Evolutionary conservation across 2,888 invertebrate species (phyloP).

Genomic region (Gerris lacustris): DNA sequence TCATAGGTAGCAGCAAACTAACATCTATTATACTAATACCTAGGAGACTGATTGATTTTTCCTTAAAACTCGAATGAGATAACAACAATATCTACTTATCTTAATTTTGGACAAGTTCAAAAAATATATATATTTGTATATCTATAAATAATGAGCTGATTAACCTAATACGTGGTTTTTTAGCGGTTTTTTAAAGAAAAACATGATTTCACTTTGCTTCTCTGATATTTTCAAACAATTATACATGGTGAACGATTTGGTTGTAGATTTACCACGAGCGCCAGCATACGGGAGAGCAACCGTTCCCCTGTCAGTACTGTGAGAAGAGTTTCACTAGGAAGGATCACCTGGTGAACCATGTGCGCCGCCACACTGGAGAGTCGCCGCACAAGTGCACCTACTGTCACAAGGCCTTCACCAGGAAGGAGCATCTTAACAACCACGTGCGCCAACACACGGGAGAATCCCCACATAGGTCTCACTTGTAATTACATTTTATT

Average conservation of each 20-base stretch:
- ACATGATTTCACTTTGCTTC: no score
- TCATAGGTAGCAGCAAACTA: no score
- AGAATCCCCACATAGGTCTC: conserved; percentile 44
- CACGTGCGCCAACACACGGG: conserved; percentile 50
- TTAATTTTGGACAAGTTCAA: no score
- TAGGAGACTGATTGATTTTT: no score
- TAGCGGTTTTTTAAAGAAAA: no score
- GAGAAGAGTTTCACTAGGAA: conserved; percentile 75
- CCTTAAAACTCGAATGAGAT: no score
- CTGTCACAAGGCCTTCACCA: conserved; percentile 65
- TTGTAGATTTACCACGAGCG: conserved; percentile 55
- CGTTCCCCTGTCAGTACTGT: conserved; percentile 69
- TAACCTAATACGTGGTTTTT: no score
- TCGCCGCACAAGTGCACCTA: conserved; percentile 67
- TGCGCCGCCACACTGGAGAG: conserved; percentile 54
- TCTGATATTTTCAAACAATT: no score
- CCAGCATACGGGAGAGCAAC: conserved; percentile 63
- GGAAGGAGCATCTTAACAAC: conserved; percentile 57
- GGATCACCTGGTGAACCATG: conserved; percentile 65
- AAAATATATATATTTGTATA: no score
- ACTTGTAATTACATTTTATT: conserved; percentile 13
- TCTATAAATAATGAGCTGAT: no score
- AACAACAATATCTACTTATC: no score
- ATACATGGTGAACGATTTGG: neutral
- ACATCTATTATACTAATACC: no score